phyloP scores from a whole-genome alignment of 1,140 invertebrate genomes.

The Calycopis cecrops region DNA sequence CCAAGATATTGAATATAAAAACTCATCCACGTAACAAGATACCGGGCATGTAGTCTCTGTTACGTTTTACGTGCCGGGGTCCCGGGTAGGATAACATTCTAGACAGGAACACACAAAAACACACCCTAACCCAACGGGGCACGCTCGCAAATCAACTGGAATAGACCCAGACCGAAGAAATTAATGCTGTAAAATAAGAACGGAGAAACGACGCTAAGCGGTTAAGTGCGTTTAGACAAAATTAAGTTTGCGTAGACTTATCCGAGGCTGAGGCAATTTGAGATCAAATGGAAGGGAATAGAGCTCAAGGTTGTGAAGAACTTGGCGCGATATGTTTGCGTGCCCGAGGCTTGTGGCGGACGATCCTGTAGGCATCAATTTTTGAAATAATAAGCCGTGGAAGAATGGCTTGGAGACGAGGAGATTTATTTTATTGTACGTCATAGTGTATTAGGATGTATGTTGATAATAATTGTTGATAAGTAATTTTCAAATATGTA shows the following conservation, averaged over 20 bases:
- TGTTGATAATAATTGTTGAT: no score
- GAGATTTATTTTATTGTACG: neutral
- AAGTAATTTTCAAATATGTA: no score
- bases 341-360: neutral
- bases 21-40: slow-evolving; percentile 46
- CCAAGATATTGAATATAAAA: slow-evolving; percentile 28
- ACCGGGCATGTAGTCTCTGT: slow-evolving; percentile 61
- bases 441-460: neutral
- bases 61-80: slow-evolving; percentile 53
- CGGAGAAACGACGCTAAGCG: slow-evolving; percentile 34
- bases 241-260: slow-evolving; percentile 11
- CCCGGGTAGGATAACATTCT: slow-evolving; percentile 57
- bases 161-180: slow-evolving; percentile 24
- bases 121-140: slow-evolving; percentile 21
- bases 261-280: slow-evolving; percentile 3
- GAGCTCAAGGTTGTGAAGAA: neutral
- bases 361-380: slow-evolving; percentile 8
- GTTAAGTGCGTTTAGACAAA: slow-evolving; percentile 33
- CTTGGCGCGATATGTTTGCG: neutral
- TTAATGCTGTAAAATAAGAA: slow-evolving; percentile 49
- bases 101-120: slow-evolving; percentile 25
- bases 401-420: slow-evolving; percentile 8
- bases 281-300: neutral
- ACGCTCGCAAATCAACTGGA: slow-evolving; percentile 29
- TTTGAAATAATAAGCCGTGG: slow-evolving; percentile 11